Evolutionary conservation across 1,140 invertebrate genomes (phyloP), one percentile per base, ranked within the genome.

Genomic region (Halesus radiatus): DNA sequence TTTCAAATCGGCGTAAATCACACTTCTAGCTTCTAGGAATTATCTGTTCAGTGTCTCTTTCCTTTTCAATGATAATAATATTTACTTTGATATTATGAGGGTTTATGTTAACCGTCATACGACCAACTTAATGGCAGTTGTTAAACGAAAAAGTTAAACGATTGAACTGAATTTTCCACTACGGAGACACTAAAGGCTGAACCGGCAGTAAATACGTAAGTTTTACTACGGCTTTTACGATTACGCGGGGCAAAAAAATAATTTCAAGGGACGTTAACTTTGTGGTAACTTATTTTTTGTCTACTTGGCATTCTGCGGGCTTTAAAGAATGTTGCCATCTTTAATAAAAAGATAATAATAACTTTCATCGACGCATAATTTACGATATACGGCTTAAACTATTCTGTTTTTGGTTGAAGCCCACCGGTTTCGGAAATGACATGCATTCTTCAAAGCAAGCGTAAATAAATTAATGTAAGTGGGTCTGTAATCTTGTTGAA

Each of bases 201-300:
- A 54, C 45, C 53, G 53, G 52, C 22, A 74, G 53, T 74, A 74
- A 74, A 74, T 74, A 32, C 72, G 53, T 58, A 23, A 54, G 50
- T 58, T 74, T 74, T 74, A 74, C 20, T 22, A 54, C 29, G 2
- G 16, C 20, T 7, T 74, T 53, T 26, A 66, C 62, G 62, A 66
- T 66, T 26, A 66, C 62, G 23, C 15, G 52, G 20, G 18, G 29
- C 50, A 10, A 73, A 73, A 73, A 73, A 74, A 26, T 53, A 54
- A 26, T 54, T 74, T 54, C 72, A 54, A 16, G 52, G 50, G 18
- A 72, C 72, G 53, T 74, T 54, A 74, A 74, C 53, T 74, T 29
- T 37, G 62, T 29, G 62, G 62, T 66, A 66, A 66, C 10, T 22
- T 15, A 15, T 66, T 66, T 29, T n/a, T 45, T 60, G 23, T 60